These are phyloP conservation scores for Chymomyza amoena DNA, from an alignment of 2,888 invertebrate species.

Conservation along the genomic window DNA sequence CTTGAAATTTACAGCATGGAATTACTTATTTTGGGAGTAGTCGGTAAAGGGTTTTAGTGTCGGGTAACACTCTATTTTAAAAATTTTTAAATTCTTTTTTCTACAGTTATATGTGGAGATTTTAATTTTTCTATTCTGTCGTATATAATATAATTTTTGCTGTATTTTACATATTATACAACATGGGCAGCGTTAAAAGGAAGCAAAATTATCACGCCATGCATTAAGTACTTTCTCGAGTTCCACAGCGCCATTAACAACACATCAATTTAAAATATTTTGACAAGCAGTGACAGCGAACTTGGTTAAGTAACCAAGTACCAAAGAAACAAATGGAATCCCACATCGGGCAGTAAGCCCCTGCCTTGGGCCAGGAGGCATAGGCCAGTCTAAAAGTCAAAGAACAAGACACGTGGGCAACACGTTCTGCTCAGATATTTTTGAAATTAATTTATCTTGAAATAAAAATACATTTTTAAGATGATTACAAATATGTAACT, in stretches of 20 bases:
- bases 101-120: no score
- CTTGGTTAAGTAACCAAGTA: slow-evolving; percentile 29
- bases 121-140: no score
- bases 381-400: background rate
- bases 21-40: no score
- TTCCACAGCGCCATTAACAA: slow-evolving; percentile 43
- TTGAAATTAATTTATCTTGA: background rate
- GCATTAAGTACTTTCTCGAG: slow-evolving; percentile 16
- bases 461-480: background rate
- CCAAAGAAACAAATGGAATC: background rate
- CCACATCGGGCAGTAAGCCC: background rate
- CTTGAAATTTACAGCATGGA: no score
- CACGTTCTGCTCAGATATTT: slow-evolving; percentile 15
- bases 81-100: no score
- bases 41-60: no score
- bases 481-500: background rate
- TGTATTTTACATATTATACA: no score
- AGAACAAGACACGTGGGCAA: slow-evolving; percentile 22
- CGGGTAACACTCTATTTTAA: no score
- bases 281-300: slow-evolving; percentile 58
- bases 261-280: slow-evolving; percentile 61
- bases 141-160: no score
- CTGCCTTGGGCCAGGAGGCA: no score
- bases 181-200: no score
- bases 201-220: background rate